Evolutionary conservation across 2,797 vertebrate genomes (phyloP), one percentile per base, ranked within the genome.

Genomic region (Coracias cyanogaster): DNA sequence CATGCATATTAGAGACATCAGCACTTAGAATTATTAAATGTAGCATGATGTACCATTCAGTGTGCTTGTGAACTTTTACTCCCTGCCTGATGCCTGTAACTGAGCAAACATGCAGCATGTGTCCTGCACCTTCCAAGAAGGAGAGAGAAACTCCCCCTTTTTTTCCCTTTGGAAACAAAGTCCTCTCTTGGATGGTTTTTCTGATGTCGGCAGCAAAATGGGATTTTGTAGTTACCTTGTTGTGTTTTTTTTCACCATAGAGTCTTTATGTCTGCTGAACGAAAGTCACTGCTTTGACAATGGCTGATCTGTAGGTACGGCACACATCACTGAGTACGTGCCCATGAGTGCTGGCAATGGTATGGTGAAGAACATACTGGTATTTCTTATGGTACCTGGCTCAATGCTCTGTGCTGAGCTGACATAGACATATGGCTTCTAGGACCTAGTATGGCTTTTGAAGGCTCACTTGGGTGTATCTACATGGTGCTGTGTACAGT

Each of bases 251-350:
- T 80, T 93, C 37, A 60, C 9, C 35, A 7, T 22, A 28, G 1
- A 3, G 21, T 60, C 5, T 62, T 52, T 67, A 4, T 21, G 21
- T 64, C 28, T 82, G 37, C 24, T 28, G 15, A 64, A 7, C 78
- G 11, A 78, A 77, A 60, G 60, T 80, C 1, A 2, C 6, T 28
- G 0, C 15, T 0, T 26, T 35, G 49, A 3, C 9, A 24, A 1
- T 15, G 22, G 33, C 49, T 73, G n/a, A 25, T 55, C 24, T n/a
- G 11, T 41, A 21, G 60, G 31, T 39, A 83, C 57, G 37, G 15
- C 72, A 19, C 28, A 28, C 7, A 8, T 60, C 46, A 31, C 10
- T 55, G 55, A 43, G 31, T 21, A 5, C 4, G 2, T 8, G 21
- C 18, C n/a, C 28, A 13, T 0, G 0, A 18, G 25, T 82, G 33